phyloP scores from a whole-genome alignment of 2,888 invertebrate species.

The Xestia sexstrigata region DNA sequence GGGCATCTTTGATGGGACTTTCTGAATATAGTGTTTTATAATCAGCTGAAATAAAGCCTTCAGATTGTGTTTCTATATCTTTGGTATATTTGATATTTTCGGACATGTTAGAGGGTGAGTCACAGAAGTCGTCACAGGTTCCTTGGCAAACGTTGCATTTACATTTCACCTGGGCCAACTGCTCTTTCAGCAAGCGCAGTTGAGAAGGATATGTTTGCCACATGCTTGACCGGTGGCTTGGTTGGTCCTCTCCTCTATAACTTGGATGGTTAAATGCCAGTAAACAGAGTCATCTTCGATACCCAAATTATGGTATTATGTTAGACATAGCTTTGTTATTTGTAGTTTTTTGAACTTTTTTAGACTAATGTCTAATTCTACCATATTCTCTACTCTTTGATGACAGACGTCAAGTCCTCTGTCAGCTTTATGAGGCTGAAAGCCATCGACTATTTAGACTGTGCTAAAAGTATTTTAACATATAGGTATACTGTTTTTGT shows the following conservation, averaged over 20 bases:
- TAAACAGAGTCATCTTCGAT: conserved; percentile 45
- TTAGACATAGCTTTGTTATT: background rate
- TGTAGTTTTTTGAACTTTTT: background rate
- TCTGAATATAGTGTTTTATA: conserved; percentile 35
- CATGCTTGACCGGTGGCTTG: conserved; percentile 29
- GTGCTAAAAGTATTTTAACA: conserved; percentile 4
- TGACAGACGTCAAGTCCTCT: conserved; percentile 1
- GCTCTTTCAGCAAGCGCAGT: conserved; percentile 75
- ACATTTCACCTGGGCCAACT: conserved; percentile 77
- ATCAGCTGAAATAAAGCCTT: conserved; percentile 23
- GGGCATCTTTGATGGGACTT: conserved; percentile 59
- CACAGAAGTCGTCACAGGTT: background rate
- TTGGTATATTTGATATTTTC: conserved; percentile 29
- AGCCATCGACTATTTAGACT: conserved; percentile 24
- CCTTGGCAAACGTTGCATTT: conserved; percentile 70
- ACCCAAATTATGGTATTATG: conserved; percentile 15
- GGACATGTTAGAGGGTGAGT: background rate
- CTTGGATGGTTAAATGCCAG: conserved; percentile 23
- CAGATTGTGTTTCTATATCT: conserved; percentile 69
- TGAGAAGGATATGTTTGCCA: conserved; percentile 30
- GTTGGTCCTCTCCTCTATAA: background rate
- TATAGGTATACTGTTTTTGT: no score
- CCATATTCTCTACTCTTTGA: no score
- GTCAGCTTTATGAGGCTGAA: conserved; percentile 5
- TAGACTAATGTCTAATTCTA: no score